These are phyloP conservation scores for Erebia ligea DNA, from an alignment of 2,888 invertebrate species.

Conservation along the genomic window DNA sequence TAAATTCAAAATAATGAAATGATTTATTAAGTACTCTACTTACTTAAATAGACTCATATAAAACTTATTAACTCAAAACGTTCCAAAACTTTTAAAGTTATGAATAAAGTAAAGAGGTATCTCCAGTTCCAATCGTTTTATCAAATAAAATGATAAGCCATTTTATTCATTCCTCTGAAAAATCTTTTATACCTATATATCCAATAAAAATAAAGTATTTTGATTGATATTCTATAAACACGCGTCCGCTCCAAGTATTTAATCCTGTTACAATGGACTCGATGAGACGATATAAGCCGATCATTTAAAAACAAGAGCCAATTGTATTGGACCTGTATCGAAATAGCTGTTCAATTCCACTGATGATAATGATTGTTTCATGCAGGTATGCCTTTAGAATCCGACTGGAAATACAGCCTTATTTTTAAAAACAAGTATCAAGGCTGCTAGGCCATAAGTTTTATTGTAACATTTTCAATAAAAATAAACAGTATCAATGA, in stretches of 20 bases:
- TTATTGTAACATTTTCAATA: not conserved
- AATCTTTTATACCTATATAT: conserved; percentile 31
- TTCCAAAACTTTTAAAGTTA: conserved; percentile 1
- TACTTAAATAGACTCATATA: not conserved
- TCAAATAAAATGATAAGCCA: conserved; percentile 7
- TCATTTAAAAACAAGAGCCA: conserved; percentile 67
- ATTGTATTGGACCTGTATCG: conserved; percentile 40
- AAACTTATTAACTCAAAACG: conserved; percentile 6
- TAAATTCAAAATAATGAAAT: not conserved
- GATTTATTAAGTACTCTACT: not conserved
- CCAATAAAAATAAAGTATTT: conserved; percentile 51
- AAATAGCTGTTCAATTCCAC: conserved; percentile 13
- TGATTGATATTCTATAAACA: conserved; percentile 68
- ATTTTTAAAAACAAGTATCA: no score
- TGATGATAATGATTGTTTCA: conserved; percentile 17
- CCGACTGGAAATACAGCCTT: not conserved
- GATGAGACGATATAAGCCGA: conserved; percentile 75
- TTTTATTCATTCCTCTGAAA: conserved; percentile 32
- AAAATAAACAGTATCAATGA: no score
- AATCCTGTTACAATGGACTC: conserved; percentile 73
- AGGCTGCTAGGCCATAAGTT: no score
- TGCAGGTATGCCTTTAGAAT: conserved; percentile 8
- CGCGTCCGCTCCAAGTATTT: conserved; percentile 70
- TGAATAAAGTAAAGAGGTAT: conserved; percentile 14
- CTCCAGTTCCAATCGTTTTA: conserved; percentile 10